Evolutionary conservation across 2,113 vertebrate species (phyloP), one percentile per base, ranked within the genome.

Genomic region (Romanogobio albipinnatus): DNA sequence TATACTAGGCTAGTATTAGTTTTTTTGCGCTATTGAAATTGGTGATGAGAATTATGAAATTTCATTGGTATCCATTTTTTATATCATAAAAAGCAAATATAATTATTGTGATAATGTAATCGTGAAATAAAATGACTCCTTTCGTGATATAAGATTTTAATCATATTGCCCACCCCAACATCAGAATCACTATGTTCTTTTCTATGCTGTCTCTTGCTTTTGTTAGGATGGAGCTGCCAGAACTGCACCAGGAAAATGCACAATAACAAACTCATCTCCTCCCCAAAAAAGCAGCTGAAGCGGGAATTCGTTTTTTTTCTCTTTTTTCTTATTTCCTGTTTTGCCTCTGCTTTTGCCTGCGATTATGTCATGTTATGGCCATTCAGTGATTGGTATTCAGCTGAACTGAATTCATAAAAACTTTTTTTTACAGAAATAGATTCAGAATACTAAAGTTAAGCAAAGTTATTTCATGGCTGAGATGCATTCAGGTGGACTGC

Each of bases 291-390:
- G 10, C 51, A 33, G 15, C 15, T 19, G 26, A 53, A 76, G 74
- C 7, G 7, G 29, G 51, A 58, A 76, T 76, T 15, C 22, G 15
- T 14, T 80, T 29, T n/a, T 36, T n/a, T 62, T 15, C 14, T 11
- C 45, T 1, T 11, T 22, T 5, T 24, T 22, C 14, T 19, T 19
- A 76, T 56, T 77, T 66, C 45, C 61, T 36, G n/a, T 68, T 51
- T 53, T 81, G 61, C 14, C 24, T 47, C 39, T 64, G 22, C 58
- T 47, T 80, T 80, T 14, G 17, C 26, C 45, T 36, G 17, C 3
- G 58, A 79, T 78, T 51, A 62, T 78, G 56, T 47, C 24, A 66
- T 47, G 39, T 49, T 64, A 79, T 47, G 76, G 76, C 36, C 36
- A 62, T 36, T 62, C 43, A 43, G 61, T 49, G 26, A 68, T 68